Evolutionary conservation across 2,113 vertebrate genomes (phyloP), one percentile per base, ranked within the genome.

Genomic region (Chaetorhynchus papuensis): DNA sequence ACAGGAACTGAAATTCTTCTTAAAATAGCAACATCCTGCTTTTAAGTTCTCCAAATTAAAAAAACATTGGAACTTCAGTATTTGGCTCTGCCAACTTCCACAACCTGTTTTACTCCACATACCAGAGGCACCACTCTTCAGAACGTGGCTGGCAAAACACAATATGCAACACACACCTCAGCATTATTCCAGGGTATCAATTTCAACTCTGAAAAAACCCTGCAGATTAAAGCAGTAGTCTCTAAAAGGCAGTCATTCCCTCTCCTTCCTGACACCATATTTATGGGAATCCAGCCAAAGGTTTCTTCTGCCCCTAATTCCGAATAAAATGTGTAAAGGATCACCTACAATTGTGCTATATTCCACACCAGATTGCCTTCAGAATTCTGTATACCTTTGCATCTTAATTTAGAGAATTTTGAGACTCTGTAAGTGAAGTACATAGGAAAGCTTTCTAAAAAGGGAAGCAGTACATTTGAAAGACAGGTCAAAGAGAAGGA

Each of bases 21-120:
- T 86, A 70, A 94, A 91, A 95, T 63, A 94, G 64, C 42, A 92
- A 90, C 83, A 93, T 86, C 91, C 91, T 89, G 80, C 72, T 80
- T 91, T 80, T 56, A 63, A 74, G 27, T 86, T 86, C 94, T 90
- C 47, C 27, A 71, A 86, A 88, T 41, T 47, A 56, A 92, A 82
- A 80, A 84, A 71, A 35, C 10, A 39, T 5, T 60, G 56, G 90
- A 61, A 72, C 39, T 77, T 88, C 45, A 95, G 47, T 26, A 74
- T 66, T 59, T 35, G 47, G 75, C 35, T 88, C 91, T 80, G 59
- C 45, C 2, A 3, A 22, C 42, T 90, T 74, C 39, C 31, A 90
- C 42, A 82, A 44, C 17, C 28, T 68, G 50, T 68, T 89, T 53
- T 65, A 44, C 35, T 81, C 45, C 15, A 49, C 9, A 31, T 39